Base-by-base conservation (phyloP, 2,888 invertebrate genomes). In the Saturnia pavonia region DNA sequence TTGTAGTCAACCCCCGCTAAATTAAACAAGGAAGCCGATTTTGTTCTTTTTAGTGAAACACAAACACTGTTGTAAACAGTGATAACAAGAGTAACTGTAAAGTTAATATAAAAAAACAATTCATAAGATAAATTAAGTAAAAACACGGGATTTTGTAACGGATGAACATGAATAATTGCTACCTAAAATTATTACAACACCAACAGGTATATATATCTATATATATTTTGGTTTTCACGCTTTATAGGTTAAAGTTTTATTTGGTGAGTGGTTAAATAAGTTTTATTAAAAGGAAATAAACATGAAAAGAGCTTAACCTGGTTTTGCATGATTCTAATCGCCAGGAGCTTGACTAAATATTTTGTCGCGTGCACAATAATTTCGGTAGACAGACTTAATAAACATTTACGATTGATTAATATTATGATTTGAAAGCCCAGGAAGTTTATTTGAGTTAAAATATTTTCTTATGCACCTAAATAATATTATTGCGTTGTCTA, bases 21-120 rank as follows among this genome's bases (percentile, higher is more conserved):
- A 92, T 93, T 92, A 92, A 92, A 92, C 91, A 90, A 87, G 87
- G 88, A 85, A 87, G 89, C 87, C 86, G 88, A 90, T 90, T 91
- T 91, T 88, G 85, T 88, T 83, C 82, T 80, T 78, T 82, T 80
- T 80, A 73, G 82, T 81, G 81, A 78, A 83, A 83, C 82, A 81
- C 80, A 79, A 82, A 86, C 83, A 80, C 80, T 80, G 76, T 77
- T 75, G 73, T 77, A 77, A 76, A 80, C 80, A 80, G 78, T 76
- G 60, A 69, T 40, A 19, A 40, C 40, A 65, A 27, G 27, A 27
- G 57, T 60, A 60, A 60, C 57, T 14, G 57, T 60, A 60, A 60
- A 27, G 1, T 40, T 65, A 19, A 14, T 60, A 27, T 27, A 27
- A 9, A 27, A 25, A 60, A 27, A 14, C 8, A 54, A 54, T 60